phyloP scores from a whole-genome alignment of 2,797 vertebrate genomes.

The Poecilia gillii region DNA sequence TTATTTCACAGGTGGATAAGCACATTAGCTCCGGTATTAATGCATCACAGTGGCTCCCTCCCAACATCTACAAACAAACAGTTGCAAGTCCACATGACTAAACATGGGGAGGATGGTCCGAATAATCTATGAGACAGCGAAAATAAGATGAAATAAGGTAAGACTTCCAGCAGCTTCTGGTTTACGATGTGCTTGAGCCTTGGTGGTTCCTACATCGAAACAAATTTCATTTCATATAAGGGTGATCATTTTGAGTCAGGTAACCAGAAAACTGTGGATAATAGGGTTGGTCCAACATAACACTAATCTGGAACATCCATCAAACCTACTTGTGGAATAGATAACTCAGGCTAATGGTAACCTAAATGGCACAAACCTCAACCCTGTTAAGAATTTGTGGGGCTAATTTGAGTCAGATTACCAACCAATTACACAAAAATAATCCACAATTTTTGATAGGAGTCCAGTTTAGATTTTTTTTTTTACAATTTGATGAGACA shows the following conservation, averaged over 20 bases:
- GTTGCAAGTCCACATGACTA: neutral
- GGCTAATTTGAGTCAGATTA: neutral
- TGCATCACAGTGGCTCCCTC: conserved; percentile 65
- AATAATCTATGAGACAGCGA: neutral
- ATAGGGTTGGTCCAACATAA: neutral
- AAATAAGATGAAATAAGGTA: too few relatives aligned
- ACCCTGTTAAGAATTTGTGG: neutral
- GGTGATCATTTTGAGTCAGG: neutral
- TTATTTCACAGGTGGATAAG: conserved; percentile 82
- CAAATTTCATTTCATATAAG: neutral
- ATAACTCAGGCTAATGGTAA: neutral
- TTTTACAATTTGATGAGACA: neutral
- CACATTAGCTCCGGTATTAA: conserved; percentile 78
- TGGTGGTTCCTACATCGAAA: neutral
- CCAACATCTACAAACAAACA: conserved; percentile 39
- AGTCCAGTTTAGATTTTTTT: neutral
- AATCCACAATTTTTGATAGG: neutral
- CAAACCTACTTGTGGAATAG: neutral
- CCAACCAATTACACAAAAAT: neutral
- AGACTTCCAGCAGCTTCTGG: too few relatives aligned
- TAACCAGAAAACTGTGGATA: neutral
- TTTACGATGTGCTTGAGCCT: too few relatives aligned
- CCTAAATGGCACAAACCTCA: neutral
- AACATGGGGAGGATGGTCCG: neutral
- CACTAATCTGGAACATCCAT: neutral